Base-by-base conservation (phyloP, 2,113 vertebrate species). In the Cromileptes altivelis region DNA sequence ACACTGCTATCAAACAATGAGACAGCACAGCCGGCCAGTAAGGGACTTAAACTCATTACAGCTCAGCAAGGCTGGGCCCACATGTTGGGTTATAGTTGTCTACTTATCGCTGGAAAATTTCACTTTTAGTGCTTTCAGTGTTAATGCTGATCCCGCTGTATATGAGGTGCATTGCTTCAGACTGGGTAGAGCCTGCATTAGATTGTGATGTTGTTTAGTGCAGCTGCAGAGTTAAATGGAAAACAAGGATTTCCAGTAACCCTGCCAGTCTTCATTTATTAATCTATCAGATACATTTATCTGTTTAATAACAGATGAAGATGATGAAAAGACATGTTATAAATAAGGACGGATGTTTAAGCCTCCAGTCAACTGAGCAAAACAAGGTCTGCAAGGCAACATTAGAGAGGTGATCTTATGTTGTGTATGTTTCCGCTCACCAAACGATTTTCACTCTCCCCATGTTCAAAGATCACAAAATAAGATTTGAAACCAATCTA, bases 1-100 rank as follows among this genome's bases (percentile, higher is more conserved):
- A 89, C 90, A 84, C 76, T 47, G 87, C 89, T 84, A 90, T 91
- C 91, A 93, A 92, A 91, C 89, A 92, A 81, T 42, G 80, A 85
- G 90, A 89, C 78, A 63, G 83, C 84, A 63, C 74, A 81, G 88
- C 61, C 37, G 70, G 81, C 69, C 84, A 82, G 79, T 80, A 73
- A 87, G 85, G 78, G 82, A 85, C 80, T 79, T 85, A 86, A 89
- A 91, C 60, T 88, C 91, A 91, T 92, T 93, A 89, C 78, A 55
- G 77, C 84, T 75, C 12, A 4, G 69, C 57, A 86, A 88, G 47
- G 78, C 82, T 52, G 60, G 77, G 73, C 70, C 87, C 74, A 83
- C 75, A 53, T 47, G 80, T 80, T 62, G 78, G 71, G 64, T 78
- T 83, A 62, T 25, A 82, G 78, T 75, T 80, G 81, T 79, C 90